Conservation (phyloP, 2,888 invertebrate species). For the Tinea trinotella region DNA sequence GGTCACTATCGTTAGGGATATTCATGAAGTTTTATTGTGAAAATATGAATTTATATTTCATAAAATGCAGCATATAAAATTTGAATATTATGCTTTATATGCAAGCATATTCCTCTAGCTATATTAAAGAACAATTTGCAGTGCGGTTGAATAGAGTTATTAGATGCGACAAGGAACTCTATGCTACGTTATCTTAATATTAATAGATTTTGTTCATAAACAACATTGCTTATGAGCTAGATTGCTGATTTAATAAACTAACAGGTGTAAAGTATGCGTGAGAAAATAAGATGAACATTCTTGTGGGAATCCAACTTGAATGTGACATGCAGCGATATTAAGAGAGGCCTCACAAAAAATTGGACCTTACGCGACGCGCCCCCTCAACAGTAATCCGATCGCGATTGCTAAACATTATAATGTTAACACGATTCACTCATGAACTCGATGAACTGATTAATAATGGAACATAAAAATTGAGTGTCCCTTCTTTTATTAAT, state of each 20-base stretch:
- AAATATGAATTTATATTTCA: too few relatives aligned
- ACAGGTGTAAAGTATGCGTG: not conserved
- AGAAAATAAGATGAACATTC: constrained; percentile 2
- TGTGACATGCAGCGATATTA: not conserved
- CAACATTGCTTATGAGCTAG: too few relatives aligned
- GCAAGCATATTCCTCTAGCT: not conserved
- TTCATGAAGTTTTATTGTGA: not conserved
- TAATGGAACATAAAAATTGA: too few relatives aligned
- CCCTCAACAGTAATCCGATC: not conserved
- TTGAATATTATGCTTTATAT: constrained; percentile 7
- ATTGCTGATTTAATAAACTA: not conserved
- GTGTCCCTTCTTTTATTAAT: too few relatives aligned
- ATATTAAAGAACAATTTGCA: not conserved
- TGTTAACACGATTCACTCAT: too few relatives aligned
- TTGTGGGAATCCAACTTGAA: constrained; percentile 5
- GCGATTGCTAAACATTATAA: not conserved
- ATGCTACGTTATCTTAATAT: too few relatives aligned
- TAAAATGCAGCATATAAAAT: constrained; percentile 1
- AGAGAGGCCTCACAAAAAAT: not conserved
- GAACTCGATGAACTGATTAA: too few relatives aligned
- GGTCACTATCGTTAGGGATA: not conserved
- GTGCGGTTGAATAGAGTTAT: too few relatives aligned
- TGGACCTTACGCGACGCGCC: not conserved
- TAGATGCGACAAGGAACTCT: too few relatives aligned
- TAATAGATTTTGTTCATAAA: too few relatives aligned